These are phyloP conservation scores for Esox lucius DNA, from an alignment of 2,797 vertebrate genomes.

Conservation along the genomic window DNA sequence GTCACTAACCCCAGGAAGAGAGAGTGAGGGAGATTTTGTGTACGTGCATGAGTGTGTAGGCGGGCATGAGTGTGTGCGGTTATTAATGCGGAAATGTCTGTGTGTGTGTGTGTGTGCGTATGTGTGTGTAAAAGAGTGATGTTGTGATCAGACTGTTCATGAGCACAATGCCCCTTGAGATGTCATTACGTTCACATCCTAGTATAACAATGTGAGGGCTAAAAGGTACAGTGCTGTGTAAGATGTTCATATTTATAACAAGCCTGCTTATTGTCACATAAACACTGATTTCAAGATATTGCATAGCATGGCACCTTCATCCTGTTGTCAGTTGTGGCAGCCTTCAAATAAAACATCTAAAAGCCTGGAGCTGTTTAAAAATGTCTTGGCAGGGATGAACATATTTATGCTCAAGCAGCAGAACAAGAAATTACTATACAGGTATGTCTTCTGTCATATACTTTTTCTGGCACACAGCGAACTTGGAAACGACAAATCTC, in stretches of 20 bases:
- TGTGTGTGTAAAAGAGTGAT: not conserved
- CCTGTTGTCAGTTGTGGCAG: slow-evolving; percentile 15
- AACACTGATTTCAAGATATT: not conserved
- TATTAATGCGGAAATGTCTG: not conserved
- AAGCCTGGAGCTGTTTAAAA: slow-evolving; percentile 30
- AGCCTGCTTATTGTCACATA: not conserved
- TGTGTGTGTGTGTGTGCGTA: not conserved
- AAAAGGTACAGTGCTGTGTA: not conserved
- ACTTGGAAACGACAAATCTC: slow-evolving; percentile 38
- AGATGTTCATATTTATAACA: not conserved
- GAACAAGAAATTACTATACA: slow-evolving; percentile 26
- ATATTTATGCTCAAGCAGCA: slow-evolving; percentile 22
- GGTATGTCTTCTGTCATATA: slow-evolving; percentile 11
- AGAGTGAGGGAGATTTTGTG: not conserved
- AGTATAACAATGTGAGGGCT: not conserved
- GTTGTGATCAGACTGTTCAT: not conserved
- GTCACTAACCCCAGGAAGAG: not conserved
- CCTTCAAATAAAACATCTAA: slow-evolving; percentile 44
- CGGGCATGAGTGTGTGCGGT: not conserved
- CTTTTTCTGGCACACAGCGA: slow-evolving; percentile 37
- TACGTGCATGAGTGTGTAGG: not conserved
- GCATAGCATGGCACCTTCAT: slow-evolving; percentile 16
- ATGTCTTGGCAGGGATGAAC: slow-evolving; percentile 33
- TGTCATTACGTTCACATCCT: not conserved
- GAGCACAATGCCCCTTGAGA: not conserved